Percentiles rank a stretch among this genome's conserved stretches.
phyloP scores from a whole-genome alignment of 2,113 vertebrate species.

The Spermophilus dauricus region DNA sequence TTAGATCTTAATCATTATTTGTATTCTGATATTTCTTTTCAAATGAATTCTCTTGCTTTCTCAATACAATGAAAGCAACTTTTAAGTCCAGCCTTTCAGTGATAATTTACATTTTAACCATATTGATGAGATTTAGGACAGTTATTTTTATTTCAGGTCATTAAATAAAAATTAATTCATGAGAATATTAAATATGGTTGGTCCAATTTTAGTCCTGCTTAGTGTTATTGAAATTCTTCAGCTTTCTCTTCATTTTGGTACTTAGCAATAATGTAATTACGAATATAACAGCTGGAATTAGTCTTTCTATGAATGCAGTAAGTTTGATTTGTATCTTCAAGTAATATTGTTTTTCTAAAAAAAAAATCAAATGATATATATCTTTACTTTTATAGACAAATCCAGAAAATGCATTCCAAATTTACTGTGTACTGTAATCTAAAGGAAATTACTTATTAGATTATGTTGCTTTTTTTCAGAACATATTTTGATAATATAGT shows the following conservation, averaged over 20 bases:
- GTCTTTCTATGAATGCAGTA: neutral
- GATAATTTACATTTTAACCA: neutral
- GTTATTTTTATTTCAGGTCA: neutral
- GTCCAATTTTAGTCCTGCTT: neutral
- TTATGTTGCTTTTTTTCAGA: conserved; percentile 91
- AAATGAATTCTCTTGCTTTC: neutral
- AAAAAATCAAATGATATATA: neutral
- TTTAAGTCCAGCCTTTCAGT: neutral
- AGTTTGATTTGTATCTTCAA: neutral
- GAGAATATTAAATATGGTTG: neutral
- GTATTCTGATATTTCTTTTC: neutral
- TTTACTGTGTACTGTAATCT: neutral
- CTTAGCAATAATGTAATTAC: neutral
- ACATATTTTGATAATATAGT: conserved; percentile 99
- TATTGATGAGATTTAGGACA: neutral
- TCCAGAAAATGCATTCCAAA: neutral
- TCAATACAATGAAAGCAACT: accelerated
- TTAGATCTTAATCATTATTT: neutral
- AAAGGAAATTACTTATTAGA: conserved; percentile 56
- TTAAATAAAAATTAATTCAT: neutral
- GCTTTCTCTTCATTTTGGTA: neutral
- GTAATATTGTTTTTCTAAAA: neutral
- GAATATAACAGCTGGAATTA: neutral
- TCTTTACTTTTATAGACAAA: neutral
- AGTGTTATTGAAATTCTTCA: neutral